Conservation (phyloP, 2,113 vertebrate genomes). For the Mustela nigripes region DNA sequence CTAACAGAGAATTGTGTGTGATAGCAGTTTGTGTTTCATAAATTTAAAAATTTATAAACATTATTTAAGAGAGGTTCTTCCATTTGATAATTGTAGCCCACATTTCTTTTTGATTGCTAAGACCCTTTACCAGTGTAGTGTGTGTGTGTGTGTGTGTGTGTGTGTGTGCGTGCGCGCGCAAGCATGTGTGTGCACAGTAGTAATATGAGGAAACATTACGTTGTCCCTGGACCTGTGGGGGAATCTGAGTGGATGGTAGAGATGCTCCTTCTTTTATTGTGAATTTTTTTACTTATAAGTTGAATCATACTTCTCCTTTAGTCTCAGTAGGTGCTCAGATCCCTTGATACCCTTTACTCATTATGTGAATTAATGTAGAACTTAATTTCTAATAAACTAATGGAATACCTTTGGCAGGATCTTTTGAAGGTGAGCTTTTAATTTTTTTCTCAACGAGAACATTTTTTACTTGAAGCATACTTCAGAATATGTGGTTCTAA, state of each 20-base stretch:
- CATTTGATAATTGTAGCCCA: neutral
- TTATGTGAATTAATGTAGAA: slow-evolving; percentile 14
- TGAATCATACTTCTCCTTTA: neutral
- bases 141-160: neutral
- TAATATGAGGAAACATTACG: neutral
- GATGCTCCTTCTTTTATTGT: neutral
- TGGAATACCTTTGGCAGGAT: neutral
- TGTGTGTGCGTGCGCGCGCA: too few relatives aligned
- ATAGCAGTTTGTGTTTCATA: neutral
- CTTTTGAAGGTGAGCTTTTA: neutral
- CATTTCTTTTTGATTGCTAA: neutral
- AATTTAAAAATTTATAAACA: neutral
- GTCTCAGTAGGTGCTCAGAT: neutral
- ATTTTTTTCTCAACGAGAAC: neutral
- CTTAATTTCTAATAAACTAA: slow-evolving; percentile 32
- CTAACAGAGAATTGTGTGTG: neutral
- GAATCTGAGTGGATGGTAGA: neutral
- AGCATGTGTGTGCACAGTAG: neutral
- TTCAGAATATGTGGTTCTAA: neutral
- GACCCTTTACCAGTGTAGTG: neutral
- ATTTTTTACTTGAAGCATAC: neutral
- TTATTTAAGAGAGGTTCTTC: neutral
- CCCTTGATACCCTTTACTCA: neutral
- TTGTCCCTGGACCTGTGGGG: neutral
- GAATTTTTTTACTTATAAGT: neutral